phyloP scores from a whole-genome alignment of 1,140 invertebrate genomes.

The Stegodyphus dumicola region DNA sequence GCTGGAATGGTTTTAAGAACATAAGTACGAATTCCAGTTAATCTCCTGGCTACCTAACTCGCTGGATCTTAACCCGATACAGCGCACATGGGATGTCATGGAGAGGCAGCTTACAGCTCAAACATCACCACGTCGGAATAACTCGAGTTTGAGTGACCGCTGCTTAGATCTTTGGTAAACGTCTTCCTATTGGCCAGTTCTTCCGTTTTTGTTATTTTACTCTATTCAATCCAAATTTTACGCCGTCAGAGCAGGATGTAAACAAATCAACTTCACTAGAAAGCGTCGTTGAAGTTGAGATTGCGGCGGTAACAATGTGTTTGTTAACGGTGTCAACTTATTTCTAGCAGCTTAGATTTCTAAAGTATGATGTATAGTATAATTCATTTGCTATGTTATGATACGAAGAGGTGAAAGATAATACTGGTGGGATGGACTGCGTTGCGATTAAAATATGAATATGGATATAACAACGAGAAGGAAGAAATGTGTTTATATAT shows the following conservation, averaged over 20 bases:
- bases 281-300: slow-evolving; percentile 50
- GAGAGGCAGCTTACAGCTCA: too few relatives aligned
- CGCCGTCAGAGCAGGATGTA: slow-evolving; percentile 32
- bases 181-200: slow-evolving; percentile 15
- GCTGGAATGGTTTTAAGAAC: too few relatives aligned
- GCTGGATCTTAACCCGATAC: too few relatives aligned
- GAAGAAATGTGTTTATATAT: not conserved
- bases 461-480: not conserved
- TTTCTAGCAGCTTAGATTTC: slow-evolving; percentile 1
- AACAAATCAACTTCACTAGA: slow-evolving; percentile 51
- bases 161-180: too few relatives aligned
- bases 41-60: too few relatives aligned
- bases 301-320: slow-evolving; percentile 49
- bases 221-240: slow-evolving; percentile 12
- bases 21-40: too few relatives aligned
- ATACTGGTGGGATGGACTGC: not conserved
- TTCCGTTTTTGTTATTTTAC: not conserved
- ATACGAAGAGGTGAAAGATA: not conserved
- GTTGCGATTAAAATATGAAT: not conserved
- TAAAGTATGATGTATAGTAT: not conserved
- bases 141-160: too few relatives aligned
- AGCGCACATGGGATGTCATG: too few relatives aligned
- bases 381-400: not conserved
- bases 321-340: slow-evolving; percentile 27
- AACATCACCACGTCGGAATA: too few relatives aligned